phyloP scores from a whole-genome alignment of 2,888 invertebrate genomes.

The Drosophila nigritarsus region DNA sequence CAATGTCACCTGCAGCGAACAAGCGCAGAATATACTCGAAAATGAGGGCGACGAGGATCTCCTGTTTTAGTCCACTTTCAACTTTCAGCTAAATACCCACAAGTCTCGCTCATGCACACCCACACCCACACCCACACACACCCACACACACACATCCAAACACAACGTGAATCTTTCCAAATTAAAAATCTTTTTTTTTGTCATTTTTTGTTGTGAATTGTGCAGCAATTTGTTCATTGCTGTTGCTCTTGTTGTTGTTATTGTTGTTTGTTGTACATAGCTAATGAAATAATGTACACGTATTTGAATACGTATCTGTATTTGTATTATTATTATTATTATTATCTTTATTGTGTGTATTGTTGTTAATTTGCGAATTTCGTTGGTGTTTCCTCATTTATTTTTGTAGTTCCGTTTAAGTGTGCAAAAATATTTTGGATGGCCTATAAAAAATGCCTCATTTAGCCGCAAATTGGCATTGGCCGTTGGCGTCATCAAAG shows the following conservation, averaged over 20 bases:
- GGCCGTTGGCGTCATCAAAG: no score
- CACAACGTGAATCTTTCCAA: conserved; percentile 5
- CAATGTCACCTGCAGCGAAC: conserved; percentile 76
- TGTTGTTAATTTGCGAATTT: conserved; percentile 42
- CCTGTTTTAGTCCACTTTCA: conserved; percentile 88
- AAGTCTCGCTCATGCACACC: background rate
- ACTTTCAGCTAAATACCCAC: background rate
- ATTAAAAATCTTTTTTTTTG: background rate
- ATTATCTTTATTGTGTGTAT: conserved; percentile 15
- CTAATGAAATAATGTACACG: conserved; percentile 39
- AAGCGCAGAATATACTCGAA: conserved; percentile 87
- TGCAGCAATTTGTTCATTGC: conserved; percentile 34
- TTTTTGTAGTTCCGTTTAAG: conserved; percentile 34
- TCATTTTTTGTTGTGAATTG: conserved; percentile 19
- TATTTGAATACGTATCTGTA: conserved; percentile 26
- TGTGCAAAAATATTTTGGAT: conserved; percentile 43
- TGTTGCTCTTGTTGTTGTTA: conserved; percentile 31
- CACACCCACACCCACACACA: no score
- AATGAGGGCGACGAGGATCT: conserved; percentile 96
- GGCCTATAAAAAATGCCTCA: conserved; percentile 54
- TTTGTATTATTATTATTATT: conserved; percentile 7
- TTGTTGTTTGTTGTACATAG: conserved; percentile 26
- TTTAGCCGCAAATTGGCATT: no score
- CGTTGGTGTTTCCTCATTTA: conserved; percentile 1
- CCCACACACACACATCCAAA: background rate